Conservation (phyloP, 2,888 invertebrate genomes). For the Luperina testacea region DNA sequence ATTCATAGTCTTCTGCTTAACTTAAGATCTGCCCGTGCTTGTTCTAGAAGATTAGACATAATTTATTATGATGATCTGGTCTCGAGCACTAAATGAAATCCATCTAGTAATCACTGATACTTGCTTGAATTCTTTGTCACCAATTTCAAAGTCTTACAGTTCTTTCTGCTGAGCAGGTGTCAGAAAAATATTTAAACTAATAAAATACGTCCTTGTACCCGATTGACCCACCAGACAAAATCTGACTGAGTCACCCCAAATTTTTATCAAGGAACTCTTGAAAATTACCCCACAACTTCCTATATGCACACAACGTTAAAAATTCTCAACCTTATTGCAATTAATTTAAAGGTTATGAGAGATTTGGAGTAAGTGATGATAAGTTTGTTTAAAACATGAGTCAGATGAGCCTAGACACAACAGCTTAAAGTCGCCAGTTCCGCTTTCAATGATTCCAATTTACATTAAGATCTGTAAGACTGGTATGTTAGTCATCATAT, state of each 20-base stretch:
- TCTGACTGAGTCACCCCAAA: constrained; percentile 61
- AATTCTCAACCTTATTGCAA: constrained; percentile 35
- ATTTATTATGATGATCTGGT: neutral
- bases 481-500: constrained; percentile 61
- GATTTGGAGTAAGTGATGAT: neutral
- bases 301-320: neutral
- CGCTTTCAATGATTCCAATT: constrained; percentile 79
- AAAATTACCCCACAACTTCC: constrained; percentile 34
- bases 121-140: neutral
- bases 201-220: constrained; percentile 51
- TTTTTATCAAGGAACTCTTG: constrained; percentile 52
- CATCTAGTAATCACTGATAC: neutral
- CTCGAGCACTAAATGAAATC: neutral
- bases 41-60: neutral
- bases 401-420: constrained; percentile 62
- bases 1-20: neutral
- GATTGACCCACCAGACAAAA: constrained; percentile 64
- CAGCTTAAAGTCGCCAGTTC: constrained; percentile 77
- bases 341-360: constrained; percentile 11
- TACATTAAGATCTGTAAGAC: constrained; percentile 66
- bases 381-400: constrained; percentile 45
- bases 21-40: neutral
- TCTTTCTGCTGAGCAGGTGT: constrained; percentile 32
- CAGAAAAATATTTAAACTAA: constrained; percentile 21
- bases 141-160: neutral